Percentiles rank a stretch among this genome's conserved stretches.
Conservation (phyloP, 2,797 vertebrate species). For the Oreochromis grahami region DNA sequence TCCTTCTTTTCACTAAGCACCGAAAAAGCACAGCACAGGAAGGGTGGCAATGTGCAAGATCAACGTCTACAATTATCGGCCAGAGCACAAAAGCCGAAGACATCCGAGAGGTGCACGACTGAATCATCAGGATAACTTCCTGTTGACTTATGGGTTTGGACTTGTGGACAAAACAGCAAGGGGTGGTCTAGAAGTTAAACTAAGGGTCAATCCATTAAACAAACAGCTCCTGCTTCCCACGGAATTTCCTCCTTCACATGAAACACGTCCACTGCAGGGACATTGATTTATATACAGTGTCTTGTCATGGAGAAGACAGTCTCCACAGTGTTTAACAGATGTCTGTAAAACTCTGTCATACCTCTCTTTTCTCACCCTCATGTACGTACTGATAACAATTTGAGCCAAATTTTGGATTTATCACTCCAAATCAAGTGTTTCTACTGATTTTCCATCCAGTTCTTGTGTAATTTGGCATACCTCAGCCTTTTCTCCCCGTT, state of each 20-base stretch:
- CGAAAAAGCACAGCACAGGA: slow-evolving; percentile 47
- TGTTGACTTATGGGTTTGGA: slow-evolving; percentile 35
- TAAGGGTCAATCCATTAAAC: slow-evolving; percentile 20
- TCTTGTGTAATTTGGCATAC: neutral
- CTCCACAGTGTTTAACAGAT: neutral
- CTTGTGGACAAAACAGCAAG: slow-evolving; percentile 35
- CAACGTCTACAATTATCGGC: slow-evolving; percentile 30
- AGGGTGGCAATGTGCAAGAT: slow-evolving; percentile 48
- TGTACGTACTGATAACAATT: neutral
- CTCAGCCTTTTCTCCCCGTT: neutral
- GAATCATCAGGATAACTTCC: slow-evolving; percentile 37
- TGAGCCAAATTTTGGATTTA: neutral
- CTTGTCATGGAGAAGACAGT: neutral
- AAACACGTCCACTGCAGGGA: slow-evolving; percentile 3
- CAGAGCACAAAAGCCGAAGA: slow-evolving; percentile 11
- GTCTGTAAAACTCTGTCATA: neutral
- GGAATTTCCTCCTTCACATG: slow-evolving; percentile 33
- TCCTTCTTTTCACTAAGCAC: slow-evolving; percentile 22
- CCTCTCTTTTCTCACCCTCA: neutral
- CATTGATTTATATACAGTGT: neutral
- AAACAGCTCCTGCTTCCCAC: slow-evolving; percentile 28
- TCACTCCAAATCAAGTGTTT: neutral
- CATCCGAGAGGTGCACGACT: slow-evolving; percentile 28
- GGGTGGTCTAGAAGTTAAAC: slow-evolving; percentile 11
- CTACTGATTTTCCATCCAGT: neutral